Conservation (phyloP, 2,797 vertebrate species). For the Pseudochirops corinnae region DNA sequence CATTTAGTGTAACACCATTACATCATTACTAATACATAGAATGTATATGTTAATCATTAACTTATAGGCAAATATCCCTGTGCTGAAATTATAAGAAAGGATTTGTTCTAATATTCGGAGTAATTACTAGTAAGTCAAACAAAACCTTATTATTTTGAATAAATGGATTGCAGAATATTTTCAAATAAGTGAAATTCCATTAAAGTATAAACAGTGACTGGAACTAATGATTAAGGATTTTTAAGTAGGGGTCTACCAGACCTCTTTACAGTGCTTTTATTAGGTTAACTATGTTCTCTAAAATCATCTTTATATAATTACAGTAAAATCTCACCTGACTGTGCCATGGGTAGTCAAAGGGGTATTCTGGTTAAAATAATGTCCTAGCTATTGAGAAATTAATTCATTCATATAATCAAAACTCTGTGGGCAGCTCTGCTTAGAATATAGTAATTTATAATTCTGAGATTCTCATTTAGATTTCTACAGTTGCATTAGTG, state of each 20-base stretch:
- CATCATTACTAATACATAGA: not conserved
- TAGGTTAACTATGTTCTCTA: not conserved
- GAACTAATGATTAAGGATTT: not conserved
- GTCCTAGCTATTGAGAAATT: not conserved
- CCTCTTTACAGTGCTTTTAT: not conserved
- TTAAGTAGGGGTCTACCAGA: not conserved
- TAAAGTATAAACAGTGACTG: not conserved
- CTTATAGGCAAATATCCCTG: not conserved
- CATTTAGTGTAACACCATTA: constrained; percentile 11
- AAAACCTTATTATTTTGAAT: not conserved
- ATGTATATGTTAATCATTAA: not conserved
- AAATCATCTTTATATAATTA: not conserved
- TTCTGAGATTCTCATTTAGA: not conserved
- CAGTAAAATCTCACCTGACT: not conserved
- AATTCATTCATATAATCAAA: not conserved
- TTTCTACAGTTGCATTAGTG: not conserved
- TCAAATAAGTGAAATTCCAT: not conserved
- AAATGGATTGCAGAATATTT: not conserved
- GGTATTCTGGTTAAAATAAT: not conserved
- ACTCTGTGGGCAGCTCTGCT: not conserved
- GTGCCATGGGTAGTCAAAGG: too few relatives aligned
- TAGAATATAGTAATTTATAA: not conserved
- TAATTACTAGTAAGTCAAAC: not conserved
- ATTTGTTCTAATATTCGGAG: not conserved
- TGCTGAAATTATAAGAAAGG: not conserved